Evolutionary conservation across 2,113 vertebrate species (phyloP).

Genomic region (Sylvia atricapilla): DNA sequence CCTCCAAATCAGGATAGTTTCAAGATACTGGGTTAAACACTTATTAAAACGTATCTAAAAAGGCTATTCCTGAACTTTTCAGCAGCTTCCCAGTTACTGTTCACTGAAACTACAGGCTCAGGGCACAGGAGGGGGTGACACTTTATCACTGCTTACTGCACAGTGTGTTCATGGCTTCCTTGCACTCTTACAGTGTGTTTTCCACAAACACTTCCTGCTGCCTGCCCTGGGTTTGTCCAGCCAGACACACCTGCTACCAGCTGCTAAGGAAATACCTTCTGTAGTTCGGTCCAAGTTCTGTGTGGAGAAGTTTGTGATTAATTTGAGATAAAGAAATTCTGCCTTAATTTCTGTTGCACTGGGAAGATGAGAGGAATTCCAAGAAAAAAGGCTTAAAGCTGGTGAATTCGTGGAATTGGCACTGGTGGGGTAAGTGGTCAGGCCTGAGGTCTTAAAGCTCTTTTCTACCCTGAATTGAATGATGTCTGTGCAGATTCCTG

Average conservation of each 20-base stretch:
- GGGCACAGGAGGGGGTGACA: background rate
- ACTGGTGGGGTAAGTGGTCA: background rate
- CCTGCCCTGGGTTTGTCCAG: background rate
- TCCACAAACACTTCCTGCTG: background rate
- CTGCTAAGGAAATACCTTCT: background rate
- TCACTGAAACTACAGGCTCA: background rate
- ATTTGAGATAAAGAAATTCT: background rate
- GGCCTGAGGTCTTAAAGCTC: background rate
- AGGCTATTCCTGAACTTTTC: background rate
- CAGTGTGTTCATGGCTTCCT: background rate
- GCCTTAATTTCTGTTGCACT: background rate
- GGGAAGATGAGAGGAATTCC: background rate
- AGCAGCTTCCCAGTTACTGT: background rate
- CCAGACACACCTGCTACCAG: background rate
- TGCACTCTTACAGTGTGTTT: background rate
- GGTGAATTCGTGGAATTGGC: background rate
- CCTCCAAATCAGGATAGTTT: background rate
- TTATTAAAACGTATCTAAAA: background rate
- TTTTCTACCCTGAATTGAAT: background rate
- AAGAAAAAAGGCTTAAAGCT: background rate
- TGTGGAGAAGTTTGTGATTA: background rate
- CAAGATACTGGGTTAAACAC: background rate
- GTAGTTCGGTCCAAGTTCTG: rapidly evolving
- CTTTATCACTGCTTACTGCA: background rate
- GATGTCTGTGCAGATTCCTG: background rate